phyloP scores from a whole-genome alignment of 64 coral and sea anemone genomes.

The Astreopora myriophthalma region DNA sequence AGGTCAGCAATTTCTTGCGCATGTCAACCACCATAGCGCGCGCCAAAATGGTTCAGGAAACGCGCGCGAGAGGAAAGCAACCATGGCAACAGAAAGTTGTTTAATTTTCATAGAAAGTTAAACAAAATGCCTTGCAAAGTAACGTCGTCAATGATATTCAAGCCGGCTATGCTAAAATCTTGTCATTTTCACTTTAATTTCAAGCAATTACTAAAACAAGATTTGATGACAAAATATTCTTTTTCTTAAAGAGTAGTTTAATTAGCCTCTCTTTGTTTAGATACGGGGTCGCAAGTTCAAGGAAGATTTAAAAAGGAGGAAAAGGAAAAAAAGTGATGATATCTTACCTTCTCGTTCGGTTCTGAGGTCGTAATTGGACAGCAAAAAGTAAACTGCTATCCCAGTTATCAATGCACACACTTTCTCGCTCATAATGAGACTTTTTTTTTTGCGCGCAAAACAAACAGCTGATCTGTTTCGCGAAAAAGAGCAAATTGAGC shows the following conservation, averaged over 20 bases:
- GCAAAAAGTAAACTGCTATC: neutral
- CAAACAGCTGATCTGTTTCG: neutral
- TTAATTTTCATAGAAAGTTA: too few species aligned
- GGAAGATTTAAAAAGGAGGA: neutral
- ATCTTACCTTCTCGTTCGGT: neutral
- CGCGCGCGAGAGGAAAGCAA: too few species aligned
- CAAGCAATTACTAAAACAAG: too few species aligned
- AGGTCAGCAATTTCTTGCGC: too few species aligned
- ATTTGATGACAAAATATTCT: too few species aligned
- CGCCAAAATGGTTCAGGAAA: too few species aligned
- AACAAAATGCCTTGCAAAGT: too few species aligned
- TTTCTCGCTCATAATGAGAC: neutral
- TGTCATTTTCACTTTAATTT: neutral
- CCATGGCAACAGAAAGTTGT: too few species aligned
- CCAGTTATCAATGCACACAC: neutral
- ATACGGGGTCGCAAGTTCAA: neutral
- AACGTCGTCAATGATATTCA: neutral
- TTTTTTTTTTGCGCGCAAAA: neutral
- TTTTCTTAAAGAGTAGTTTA: too few species aligned
- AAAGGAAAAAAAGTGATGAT: neutral
- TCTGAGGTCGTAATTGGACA: neutral
- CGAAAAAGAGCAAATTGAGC: neutral
- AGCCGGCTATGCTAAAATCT: neutral
- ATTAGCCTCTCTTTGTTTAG: too few species aligned
- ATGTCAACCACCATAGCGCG: too few species aligned